Evolutionary conservation across 2,888 invertebrate species (phyloP), one percentile per base, ranked within the genome.

Genomic region (Apamea crenata): DNA sequence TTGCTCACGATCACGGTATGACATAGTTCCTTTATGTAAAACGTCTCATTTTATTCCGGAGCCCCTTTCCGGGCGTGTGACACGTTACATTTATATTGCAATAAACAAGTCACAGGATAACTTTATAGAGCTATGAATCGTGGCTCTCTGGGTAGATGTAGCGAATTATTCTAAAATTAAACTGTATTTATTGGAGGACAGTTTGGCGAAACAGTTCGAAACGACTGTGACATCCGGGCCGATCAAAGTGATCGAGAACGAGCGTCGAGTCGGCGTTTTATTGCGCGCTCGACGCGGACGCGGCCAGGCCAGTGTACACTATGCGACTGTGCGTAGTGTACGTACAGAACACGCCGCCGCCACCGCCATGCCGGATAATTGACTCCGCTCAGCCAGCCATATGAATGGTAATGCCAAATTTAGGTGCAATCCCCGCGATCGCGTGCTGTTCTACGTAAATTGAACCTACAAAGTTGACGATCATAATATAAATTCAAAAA

Each of bases 181-280:
- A 91, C 91, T 90, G 90, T 93, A 93, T 95, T 94, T 95, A 94
- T 95, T 91, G 93, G 91, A 88, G 88, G 88, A 90, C 90, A 90
- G 89, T 92, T 91, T 93, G 91, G 92, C 92, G 92, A 92, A 93
- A 92, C 91, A 91, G 92, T 92, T 90, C 89, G 90, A 90, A 94
- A 94, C 93, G 93, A 92, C 93, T 93, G 94, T 92, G 96, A 96
- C 96, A 95, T 94, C 95, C 95, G 95, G 94, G 81, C 91, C 94
- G 96, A 96, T 96, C 96, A 96, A 96, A 96, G 96, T 94, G 94
- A 96, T 95, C 92, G 94, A 91, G 92, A 93, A 93, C 91, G 91
- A 89, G 91, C 92, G 93, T 87, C 90, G 92, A 91, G 90, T 87
- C 85, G 88, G 84, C 91, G 92, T 91, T 95, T 95, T 95, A 95